Evolutionary conservation across 1,140 invertebrate species (phyloP), one percentile per base, ranked within the genome.

Genomic region (Aphaenogaster ashmeadi): DNA sequence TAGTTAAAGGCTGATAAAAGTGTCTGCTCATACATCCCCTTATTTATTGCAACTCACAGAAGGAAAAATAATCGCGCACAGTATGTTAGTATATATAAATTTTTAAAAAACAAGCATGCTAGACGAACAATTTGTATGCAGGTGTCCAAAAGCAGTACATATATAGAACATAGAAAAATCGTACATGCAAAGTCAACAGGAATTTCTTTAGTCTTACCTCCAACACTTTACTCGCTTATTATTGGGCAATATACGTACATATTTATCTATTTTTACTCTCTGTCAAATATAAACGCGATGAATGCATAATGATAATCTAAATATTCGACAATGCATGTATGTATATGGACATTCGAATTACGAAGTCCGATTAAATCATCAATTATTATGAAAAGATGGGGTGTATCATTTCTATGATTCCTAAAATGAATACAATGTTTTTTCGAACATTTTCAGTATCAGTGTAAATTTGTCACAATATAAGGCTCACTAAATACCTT

Each of bases 361-460:
- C 9, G 44, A 84, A 56, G 13, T 50, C 18, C 62, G 44, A 44
- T 72, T 81, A 15, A 36, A 50, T 74, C 27, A 60, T 60, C 7
- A 15, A 67, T 67, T 18, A 84, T 75, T 75, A 74, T 75, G 33
- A 62, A 38, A 9, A 75, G 15, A 72, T 72, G 41, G 5, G 11
- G 3, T 11, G 52, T 13, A 72, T 38, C 18, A 60, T 21, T 74
- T 84, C 33, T 74, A 47, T 47, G 41, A 75, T 62, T 60, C 15
- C 36, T 6, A 72, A 58, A 83, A 72, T 36, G 13, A 60, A 21
- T 52, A 21, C 21, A 50, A 84, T 50, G 21, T 3, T 84, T 62
- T 75, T 2, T n/a, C 36, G 41, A 88, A 93, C 92, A 94, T 94
- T 94, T 94, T 93, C 94, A 94, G 93, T 94, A 94, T 94, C 93